Conservation (phyloP, 23 tunicate genomes). For the Ascidia mentula region DNA sequence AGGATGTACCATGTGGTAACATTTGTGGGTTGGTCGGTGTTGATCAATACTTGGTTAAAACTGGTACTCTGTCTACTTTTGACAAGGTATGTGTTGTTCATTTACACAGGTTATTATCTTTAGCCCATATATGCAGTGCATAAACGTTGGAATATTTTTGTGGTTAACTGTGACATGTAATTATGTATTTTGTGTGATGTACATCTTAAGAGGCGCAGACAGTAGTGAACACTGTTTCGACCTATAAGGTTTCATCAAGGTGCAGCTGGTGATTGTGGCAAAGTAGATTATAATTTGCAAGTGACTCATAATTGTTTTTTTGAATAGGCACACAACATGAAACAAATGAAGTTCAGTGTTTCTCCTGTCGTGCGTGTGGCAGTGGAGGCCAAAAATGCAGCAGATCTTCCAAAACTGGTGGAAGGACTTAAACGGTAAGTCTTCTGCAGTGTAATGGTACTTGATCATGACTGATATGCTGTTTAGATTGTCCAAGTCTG, state of each 20-base stretch:
- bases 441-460: conserved; percentile 3
- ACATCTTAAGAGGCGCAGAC: too few relatives aligned
- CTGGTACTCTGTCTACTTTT: conserved; percentile 76
- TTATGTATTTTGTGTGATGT: too few relatives aligned
- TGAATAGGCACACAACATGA: conserved; percentile 94
- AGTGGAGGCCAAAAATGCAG: conserved; percentile 92
- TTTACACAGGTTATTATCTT: too few relatives aligned
- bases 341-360: conserved; percentile 96
- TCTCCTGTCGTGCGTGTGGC: conserved; percentile 99
- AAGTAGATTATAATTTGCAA: too few relatives aligned
- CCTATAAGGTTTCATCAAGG: too few relatives aligned
- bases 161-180: too few relatives aligned
- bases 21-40: conserved; percentile 97
- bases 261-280: too few relatives aligned
- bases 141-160: too few relatives aligned
- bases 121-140: too few relatives aligned
- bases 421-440: conserved; percentile 94
- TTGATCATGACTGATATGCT: too few relatives aligned
- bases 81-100: conserved; percentile 53
- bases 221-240: too few relatives aligned
- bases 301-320: background rate
- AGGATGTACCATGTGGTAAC: conserved; percentile 98
- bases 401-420: conserved; percentile 94
- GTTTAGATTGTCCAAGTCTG: conserved; percentile 84
- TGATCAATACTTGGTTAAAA: conserved; percentile 88